Evolutionary conservation across 2,888 invertebrate genomes (phyloP).

Genomic region (Bimastos eiseni): DNA sequence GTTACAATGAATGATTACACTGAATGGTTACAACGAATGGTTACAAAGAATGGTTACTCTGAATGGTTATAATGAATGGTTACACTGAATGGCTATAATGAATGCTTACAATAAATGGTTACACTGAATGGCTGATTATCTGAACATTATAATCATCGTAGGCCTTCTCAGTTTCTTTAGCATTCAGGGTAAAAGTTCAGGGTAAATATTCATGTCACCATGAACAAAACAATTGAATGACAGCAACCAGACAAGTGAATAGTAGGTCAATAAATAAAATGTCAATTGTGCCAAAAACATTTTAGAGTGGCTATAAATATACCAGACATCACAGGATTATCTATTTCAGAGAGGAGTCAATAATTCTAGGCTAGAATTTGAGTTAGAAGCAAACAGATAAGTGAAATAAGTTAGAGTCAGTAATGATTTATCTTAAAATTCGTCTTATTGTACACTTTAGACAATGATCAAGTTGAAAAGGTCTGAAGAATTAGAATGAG

Average conservation of each 20-base stretch:
- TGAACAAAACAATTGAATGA: neutral
- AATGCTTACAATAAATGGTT: too few relatives aligned
- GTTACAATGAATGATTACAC: too few relatives aligned
- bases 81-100: too few relatives aligned
- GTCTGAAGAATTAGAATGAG: conserved; percentile 1
- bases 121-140: too few relatives aligned
- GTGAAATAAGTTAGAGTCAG: neutral
- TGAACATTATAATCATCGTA: neutral
- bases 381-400: neutral
- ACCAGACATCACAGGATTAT: neutral
- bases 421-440: neutral
- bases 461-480: neutral
- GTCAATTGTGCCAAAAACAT: neutral
- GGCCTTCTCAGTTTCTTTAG: too few relatives aligned
- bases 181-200: neutral
- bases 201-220: neutral
- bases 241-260: neutral
- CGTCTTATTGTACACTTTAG: conserved; percentile 2
- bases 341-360: neutral
- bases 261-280: neutral
- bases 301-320: neutral
- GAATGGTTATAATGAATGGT: too few relatives aligned
- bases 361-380: neutral
- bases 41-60: too few relatives aligned
- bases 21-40: too few relatives aligned